Percentiles rank a stretch among this genome's conserved stretches.
Evolutionary conservation across 2,113 vertebrate species (phyloP).

Genomic region (Meriones unguiculatus): DNA sequence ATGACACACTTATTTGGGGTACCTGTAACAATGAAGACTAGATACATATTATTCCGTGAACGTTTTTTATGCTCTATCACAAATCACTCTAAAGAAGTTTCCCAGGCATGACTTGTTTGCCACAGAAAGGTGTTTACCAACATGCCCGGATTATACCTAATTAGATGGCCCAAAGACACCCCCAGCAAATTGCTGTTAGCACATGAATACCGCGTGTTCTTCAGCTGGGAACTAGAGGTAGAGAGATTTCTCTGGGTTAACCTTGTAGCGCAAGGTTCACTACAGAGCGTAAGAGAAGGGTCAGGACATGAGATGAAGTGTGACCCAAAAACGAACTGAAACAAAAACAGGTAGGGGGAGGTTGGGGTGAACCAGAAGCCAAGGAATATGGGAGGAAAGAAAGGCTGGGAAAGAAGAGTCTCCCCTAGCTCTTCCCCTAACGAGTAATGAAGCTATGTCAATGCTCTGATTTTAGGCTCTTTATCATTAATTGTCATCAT

Average conservation of each 20-base stretch:
- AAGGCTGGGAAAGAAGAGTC: neutral
- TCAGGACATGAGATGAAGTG: neutral
- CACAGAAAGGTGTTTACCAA: neutral
- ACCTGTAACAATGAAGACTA: neutral
- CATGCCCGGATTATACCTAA: neutral
- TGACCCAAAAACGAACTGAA: neutral
- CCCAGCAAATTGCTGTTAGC: neutral
- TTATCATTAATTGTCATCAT: no score
- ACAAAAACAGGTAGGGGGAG: no score
- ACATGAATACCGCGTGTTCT: neutral
- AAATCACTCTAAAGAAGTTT: neutral
- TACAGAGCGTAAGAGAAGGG: neutral
- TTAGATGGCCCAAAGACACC: neutral
- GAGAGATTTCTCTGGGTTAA: neutral
- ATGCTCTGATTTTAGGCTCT: neutral
- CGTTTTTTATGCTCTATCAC: neutral
- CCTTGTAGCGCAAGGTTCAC: neutral
- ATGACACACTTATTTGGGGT: neutral
- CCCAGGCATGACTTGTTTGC: neutral
- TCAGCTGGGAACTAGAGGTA: neutral
- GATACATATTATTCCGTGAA: neutral
- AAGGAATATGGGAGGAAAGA: neutral
- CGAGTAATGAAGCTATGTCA: neutral
- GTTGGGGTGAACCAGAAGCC: neutral
- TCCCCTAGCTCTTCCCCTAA: neutral